Evolutionary conservation across 2,888 invertebrate species (phyloP).

Genomic region (Calameuta filiformis): DNA sequence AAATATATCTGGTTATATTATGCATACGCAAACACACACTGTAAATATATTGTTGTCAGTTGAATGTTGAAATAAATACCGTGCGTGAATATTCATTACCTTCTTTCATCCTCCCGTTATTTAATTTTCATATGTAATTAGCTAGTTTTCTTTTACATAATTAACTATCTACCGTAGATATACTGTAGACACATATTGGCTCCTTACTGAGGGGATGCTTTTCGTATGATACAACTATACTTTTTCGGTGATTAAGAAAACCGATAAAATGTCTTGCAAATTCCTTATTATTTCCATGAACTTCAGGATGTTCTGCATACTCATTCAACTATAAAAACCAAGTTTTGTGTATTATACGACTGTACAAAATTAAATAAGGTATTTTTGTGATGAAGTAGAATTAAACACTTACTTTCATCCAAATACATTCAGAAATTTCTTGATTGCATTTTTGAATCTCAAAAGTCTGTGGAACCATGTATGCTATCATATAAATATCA

Average conservation of each 20-base stretch:
- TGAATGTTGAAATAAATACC: conserved; percentile 63
- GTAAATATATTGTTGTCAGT: conserved; percentile 58
- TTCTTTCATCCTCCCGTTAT: not conserved
- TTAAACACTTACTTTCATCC: conserved; percentile 77
- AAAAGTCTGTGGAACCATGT: conserved; percentile 74
- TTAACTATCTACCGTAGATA: conserved; percentile 18
- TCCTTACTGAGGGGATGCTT: conserved; percentile 67
- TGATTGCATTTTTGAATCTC: conserved; percentile 77
- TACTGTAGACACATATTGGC: conserved; percentile 60
- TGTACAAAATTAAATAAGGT: conserved; percentile 11
- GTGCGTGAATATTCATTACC: conserved; percentile 37
- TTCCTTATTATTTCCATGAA: conserved; percentile 78
- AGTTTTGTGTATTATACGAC: conserved; percentile 8
- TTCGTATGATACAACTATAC: conserved; percentile 70
- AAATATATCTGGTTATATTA: conserved; percentile 42
- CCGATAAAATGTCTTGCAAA: conserved; percentile 77
- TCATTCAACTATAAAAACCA: conserved; percentile 68
- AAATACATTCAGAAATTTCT: conserved; percentile 82
- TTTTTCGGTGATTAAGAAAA: conserved; percentile 72
- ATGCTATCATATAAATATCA: conserved; percentile 86
- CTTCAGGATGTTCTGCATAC: conserved; percentile 77
- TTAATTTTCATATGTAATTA: not conserved
- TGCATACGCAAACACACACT: conserved; percentile 35
- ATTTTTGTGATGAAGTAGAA: not conserved
- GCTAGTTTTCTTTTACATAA: not conserved